Evolutionary conservation across 2,113 vertebrate species (phyloP), one percentile per base, ranked within the genome.

Genomic region (Cygnus buccinator): DNA sequence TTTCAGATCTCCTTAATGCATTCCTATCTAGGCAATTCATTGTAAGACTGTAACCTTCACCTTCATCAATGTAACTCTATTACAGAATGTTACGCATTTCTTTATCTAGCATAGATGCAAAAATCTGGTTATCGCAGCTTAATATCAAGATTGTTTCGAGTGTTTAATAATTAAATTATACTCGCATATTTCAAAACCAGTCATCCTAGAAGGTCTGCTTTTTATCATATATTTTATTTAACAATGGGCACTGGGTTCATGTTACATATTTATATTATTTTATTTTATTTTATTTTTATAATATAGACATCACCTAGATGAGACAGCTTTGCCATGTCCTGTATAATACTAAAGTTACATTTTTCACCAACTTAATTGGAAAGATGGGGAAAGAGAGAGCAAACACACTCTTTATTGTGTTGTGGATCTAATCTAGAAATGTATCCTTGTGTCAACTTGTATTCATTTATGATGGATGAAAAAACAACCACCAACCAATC

Each of bases 221-320:
- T 97, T 97, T 98, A 98, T 97, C 97, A 96, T 97, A 91, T 97
- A 96, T 98, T 98, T 97, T 98, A 98, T 98, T 98, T 98, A 98
- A 98, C 93, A 22, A 93, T 96, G 97, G 95, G 97, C 98, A 98
- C 98, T 98, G 98, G 98, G 97, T 97, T 98, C 97, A 94, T 98
- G 97, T 98, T 98, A 97, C 97, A 94, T 98, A 98, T 98, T 98
- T 98, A 98, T 98, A 97, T 98, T 96, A 94, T 98, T 97, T 98
- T 97, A 98, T 98, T 97, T 98, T 97, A 98, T 98, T 98, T 98
- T 98, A 98, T 98, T 98, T 98, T 98, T 98, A 98, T 98, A 98
- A 98, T 98, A 98, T 98, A 98, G 97, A 98, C 97, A 95, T 97
- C 98, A 98, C 96, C 97, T 98, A 98, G 97, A 98, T 98, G 98